phyloP scores from a whole-genome alignment of 2,113 vertebrate genomes.

The Colaptes auratus region DNA sequence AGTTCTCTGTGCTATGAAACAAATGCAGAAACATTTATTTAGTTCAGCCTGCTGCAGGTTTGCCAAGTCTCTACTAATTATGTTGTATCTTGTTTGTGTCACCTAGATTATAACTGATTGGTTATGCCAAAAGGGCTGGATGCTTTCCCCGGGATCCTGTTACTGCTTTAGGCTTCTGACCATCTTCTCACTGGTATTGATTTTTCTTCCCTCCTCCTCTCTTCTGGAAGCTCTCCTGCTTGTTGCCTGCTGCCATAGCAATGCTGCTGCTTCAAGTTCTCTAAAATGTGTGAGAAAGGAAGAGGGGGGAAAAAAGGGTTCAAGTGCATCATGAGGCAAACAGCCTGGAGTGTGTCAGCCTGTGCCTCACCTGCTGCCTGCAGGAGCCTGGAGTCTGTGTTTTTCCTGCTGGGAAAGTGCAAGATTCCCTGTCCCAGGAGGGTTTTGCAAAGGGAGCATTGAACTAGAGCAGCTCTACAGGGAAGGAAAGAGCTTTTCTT shows the following conservation, averaged over 20 bases:
- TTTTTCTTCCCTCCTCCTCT: neutral
- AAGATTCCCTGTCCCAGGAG: rapidly evolving
- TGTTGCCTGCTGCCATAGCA: neutral
- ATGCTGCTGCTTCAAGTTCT: neutral
- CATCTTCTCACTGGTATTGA: neutral
- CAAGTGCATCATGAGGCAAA: rapidly evolving
- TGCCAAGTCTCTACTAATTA: neutral
- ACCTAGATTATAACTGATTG: neutral
- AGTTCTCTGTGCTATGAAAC: conserved; percentile 2
- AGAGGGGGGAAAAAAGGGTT: neutral
- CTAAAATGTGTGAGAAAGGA: neutral
- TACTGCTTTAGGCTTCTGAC: neutral
- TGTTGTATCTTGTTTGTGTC: conserved; percentile 24
- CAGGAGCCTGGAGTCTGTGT: rapidly evolving
- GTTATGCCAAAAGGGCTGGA: neutral
- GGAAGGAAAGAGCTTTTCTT: neutral
- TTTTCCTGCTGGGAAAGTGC: neutral
- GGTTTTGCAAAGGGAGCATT: neutral
- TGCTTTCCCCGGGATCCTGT: neutral
- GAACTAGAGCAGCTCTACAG: neutral
- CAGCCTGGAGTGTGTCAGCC: rapidly evolving
- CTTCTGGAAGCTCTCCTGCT: neutral
- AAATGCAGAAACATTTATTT: conserved; percentile 4
- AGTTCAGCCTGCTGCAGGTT: neutral
- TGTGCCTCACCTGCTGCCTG: rapidly evolving